Base-by-base conservation (phyloP, 2,888 invertebrate species). In the Platypus cylindrus region DNA sequence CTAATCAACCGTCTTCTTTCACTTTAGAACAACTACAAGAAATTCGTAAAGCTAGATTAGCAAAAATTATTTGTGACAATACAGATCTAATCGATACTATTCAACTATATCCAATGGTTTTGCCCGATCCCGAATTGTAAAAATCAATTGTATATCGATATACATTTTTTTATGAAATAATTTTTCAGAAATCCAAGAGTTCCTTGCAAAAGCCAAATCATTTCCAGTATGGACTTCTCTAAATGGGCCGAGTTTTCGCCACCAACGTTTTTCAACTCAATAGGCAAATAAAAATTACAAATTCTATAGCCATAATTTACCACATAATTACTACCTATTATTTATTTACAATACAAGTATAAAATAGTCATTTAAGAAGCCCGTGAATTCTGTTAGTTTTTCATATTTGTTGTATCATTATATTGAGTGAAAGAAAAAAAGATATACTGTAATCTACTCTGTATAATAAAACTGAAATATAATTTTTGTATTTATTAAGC, bases 51-150 rank as follows among this genome's bases (percentile, higher is more conserved):
- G 66, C 78, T 1, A 75, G 83, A 49, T 64, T 90, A 5, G 78
- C 89, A 1, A 73, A 87, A 41, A 64, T 90, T 32, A 83, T 91
- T 48, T 91, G 91, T 56, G 91, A 91, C 59, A 90, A 90, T 56
- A 87, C 89, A 1, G 90, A 91, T 58, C 71, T 89, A 45, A 87
- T 91, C 46, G 87, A 90, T 54, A 86, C 86, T 7, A 78, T 86
- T 44, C 91, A 91, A 59, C 70, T 89, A 9, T 90, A 87, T 60
- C 87, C 89, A 1, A 86, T 90, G 85, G 86, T 90, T 17, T 64
- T 89, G 51, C 86, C 90, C 3, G 89, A 90, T 64, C 89, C 89
- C 56, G 86, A 89, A 71, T 73, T 89, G 90, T 90, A 70, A 78
- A 20, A 20, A 9, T 20, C 5, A 7, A 7, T 9, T 20, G 20